Evolutionary conservation across 2,888 invertebrate species (phyloP).

Genomic region (Fragum fragum): DNA sequence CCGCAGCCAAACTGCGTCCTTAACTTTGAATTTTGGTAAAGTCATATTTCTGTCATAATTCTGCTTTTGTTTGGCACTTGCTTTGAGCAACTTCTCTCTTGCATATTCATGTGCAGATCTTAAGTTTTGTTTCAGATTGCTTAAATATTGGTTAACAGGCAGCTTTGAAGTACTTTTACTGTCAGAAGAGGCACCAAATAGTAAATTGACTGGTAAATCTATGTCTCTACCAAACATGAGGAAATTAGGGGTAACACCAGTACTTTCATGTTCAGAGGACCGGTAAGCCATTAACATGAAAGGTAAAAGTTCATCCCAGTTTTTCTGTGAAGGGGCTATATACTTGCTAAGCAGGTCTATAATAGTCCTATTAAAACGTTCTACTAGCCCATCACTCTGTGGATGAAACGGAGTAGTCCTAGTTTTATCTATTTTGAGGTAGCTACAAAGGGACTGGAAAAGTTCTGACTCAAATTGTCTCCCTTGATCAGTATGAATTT

Average conservation of each 20-base stretch:
- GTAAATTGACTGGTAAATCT: not conserved
- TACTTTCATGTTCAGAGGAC: constrained; percentile 15
- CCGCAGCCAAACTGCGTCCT: too few relatives aligned
- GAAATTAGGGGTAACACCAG: not conserved
- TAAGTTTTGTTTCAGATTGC: not conserved
- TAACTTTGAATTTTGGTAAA: too few relatives aligned
- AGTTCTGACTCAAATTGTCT: constrained; percentile 16
- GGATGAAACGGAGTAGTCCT: constrained; percentile 2
- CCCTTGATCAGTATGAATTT: constrained; percentile 23
- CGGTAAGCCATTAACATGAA: constrained; percentile 5
- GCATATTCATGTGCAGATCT: not conserved
- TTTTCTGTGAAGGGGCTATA: constrained; percentile 16
- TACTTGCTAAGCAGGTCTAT: constrained; percentile 23
- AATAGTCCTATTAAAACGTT: constrained; percentile 26
- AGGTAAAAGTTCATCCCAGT: constrained; percentile 33
- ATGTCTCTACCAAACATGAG: constrained; percentile 7
- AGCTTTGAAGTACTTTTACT: not conserved
- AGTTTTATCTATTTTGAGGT: constrained; percentile 21
- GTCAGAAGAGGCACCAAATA: not conserved
- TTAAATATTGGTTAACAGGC: too few relatives aligned
- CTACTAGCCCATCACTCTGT: constrained; percentile 9
- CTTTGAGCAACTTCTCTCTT: not conserved
- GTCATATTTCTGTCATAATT: not conserved
- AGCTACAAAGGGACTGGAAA: not conserved
- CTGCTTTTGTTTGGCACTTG: not conserved